Conservation (phyloP, 2,888 invertebrate species). For the Penaeus monodon region DNA sequence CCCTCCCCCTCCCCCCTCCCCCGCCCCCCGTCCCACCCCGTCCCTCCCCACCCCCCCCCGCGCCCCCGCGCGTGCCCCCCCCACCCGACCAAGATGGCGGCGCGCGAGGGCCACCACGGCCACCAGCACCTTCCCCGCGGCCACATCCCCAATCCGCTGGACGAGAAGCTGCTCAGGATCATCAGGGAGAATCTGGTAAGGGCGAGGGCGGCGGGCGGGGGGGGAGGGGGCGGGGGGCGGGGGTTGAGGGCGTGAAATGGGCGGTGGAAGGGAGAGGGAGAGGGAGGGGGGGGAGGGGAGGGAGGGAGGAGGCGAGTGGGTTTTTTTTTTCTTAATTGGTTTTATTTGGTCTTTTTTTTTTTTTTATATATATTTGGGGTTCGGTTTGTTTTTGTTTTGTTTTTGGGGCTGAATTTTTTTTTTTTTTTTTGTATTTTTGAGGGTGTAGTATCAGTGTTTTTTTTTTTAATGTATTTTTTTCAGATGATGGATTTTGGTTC, state of each 20-base stretch:
- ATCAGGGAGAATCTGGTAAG: conserved; percentile 65
- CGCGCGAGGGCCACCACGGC: conserved; percentile 32
- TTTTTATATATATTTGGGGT: too few relatives aligned
- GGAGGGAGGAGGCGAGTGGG: too few relatives aligned
- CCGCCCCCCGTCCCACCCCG: neutral
- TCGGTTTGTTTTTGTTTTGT: too few relatives aligned
- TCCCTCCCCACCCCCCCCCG: neutral
- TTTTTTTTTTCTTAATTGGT: too few relatives aligned
- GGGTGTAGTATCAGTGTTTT: too few relatives aligned
- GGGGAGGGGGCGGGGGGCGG: neutral
- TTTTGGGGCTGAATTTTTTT: fast-evolving
- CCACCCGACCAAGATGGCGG: conserved; percentile 31
- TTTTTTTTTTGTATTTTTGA: too few relatives aligned
- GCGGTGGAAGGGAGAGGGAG: too few relatives aligned
- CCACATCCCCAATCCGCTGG: conserved; percentile 55
- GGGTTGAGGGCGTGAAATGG: neutral
- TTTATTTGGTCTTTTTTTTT: too few relatives aligned
- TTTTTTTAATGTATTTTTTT: too few relatives aligned
- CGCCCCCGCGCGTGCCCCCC: neutral
- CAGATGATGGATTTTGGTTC: too few relatives aligned
- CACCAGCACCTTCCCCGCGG: conserved; percentile 56
- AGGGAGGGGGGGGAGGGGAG: too few relatives aligned
- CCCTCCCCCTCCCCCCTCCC: neutral
- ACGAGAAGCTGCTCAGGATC: conserved; percentile 60
- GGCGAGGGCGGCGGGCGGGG: neutral